These are phyloP conservation scores for Spicauda simplicius DNA, from an alignment of 2,888 invertebrate species.

Conservation along the genomic window DNA sequence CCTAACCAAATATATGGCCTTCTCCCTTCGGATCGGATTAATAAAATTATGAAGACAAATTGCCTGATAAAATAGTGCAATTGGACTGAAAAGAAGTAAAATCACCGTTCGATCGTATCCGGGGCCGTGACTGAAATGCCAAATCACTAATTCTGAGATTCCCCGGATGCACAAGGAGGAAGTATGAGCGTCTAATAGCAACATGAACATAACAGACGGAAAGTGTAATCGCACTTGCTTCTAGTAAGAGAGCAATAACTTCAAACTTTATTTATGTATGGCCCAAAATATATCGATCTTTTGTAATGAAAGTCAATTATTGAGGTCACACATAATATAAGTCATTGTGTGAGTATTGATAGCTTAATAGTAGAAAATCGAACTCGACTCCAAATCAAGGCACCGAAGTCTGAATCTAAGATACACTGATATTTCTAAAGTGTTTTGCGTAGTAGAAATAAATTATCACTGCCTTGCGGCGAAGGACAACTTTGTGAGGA, in stretches of 20 bases:
- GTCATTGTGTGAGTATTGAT: too few species aligned
- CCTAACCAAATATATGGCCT: too few species aligned
- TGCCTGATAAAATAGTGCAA: conserved; percentile 77
- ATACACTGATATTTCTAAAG: too few species aligned
- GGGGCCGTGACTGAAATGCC: conserved; percentile 78
- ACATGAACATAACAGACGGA: conserved; percentile 68
- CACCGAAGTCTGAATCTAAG: too few species aligned
- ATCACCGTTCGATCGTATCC: conserved; percentile 74
- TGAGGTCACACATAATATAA: too few species aligned
- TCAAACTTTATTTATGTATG: neutral
- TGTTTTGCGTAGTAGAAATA: too few species aligned
- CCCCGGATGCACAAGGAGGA: conserved; percentile 74
- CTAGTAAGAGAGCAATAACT: conserved; percentile 54
- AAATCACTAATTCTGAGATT: conserved; percentile 83
- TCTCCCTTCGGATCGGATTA: neutral
- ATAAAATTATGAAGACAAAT: conserved; percentile 67
- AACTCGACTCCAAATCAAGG: too few species aligned
- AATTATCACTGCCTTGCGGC: too few species aligned
- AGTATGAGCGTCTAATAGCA: conserved; percentile 81
- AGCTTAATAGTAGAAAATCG: too few species aligned
- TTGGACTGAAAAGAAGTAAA: conserved; percentile 82
- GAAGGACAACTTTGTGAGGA: too few species aligned
- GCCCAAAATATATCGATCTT: too few species aligned
- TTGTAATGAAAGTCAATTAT: too few species aligned
- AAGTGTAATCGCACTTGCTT: conserved; percentile 63